Evolutionary conservation across 2,797 vertebrate species (phyloP), one percentile per base, ranked within the genome.

Genomic region (Spondyliosoma cantharus): DNA sequence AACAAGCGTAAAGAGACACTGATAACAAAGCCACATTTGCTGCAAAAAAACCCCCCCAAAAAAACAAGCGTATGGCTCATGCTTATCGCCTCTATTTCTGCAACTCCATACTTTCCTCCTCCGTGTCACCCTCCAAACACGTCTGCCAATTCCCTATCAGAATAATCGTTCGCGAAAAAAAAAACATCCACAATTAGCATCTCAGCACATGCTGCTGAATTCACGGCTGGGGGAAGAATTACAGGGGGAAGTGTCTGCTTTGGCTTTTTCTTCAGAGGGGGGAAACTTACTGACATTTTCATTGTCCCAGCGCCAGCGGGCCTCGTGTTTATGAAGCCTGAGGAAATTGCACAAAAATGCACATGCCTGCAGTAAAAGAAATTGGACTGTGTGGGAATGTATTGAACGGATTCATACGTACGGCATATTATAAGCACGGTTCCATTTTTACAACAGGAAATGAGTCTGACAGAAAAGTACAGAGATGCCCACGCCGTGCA

Each of bases 281-380:
- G 67, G 66, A 65, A 77, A 78, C 68, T 71, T 54, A 52, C 67
- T 74, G 85, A 82, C 84, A 74, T 85, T 82, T 86, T 89, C 82
- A 82, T 89, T 82, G 89, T 86, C 66, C 65, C 22, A 1, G 60
- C 80, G 75, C 66, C 83, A 78, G 79, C 46, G 22, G 0, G 66
- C 24, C 50, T 16, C 17, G 67, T 86, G 80, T 80, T 83, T 86
- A 81, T 84, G 49, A 79, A 77, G 58, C 56, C 59, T 52, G 52
- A 90, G 82, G 88, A 89, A 86, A 81, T 60, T 60, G 50, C 27
- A 59, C 46, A 85, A 81, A 89, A 82, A 88, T 82, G 86, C 49
- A 57, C 83, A 64, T 60, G 74, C 62, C 65, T 76, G 57, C 76
- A 16, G 77, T 83, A 57, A 78, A 76, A 37, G 29, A 45, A 78